Evolutionary conservation across 2,797 vertebrate species (phyloP).

Genomic region (Bovichtus variegatus): DNA sequence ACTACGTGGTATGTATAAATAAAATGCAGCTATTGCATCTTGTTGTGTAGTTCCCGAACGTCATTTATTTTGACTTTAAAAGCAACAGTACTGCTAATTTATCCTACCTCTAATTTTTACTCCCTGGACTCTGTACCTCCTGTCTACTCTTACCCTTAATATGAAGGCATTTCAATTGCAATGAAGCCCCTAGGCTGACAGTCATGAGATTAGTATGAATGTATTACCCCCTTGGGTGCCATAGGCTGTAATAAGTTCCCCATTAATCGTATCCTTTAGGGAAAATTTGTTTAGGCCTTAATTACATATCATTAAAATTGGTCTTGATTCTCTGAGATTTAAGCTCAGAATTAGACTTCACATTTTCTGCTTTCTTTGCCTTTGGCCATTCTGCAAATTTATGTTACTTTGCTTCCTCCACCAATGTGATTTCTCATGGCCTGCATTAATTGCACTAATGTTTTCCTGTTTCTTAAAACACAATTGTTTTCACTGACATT

Average conservation of each 20-base stretch:
- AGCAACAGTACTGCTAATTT: conserved; percentile 74
- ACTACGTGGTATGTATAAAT: conserved; percentile 34
- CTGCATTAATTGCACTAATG: conserved; percentile 48
- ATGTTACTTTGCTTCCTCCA: conserved; percentile 64
- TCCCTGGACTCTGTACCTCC: conserved; percentile 79
- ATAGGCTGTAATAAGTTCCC: conserved; percentile 87
- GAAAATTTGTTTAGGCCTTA: conserved; percentile 88
- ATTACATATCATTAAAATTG: conserved; percentile 88
- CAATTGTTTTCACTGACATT: conserved; percentile 32
- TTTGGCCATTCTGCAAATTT: conserved; percentile 72
- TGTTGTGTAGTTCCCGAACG: conserved; percentile 54
- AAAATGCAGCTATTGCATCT: conserved; percentile 37
- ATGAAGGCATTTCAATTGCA: conserved; percentile 85
- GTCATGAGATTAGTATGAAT: conserved; percentile 88
- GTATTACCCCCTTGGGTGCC: conserved; percentile 88
- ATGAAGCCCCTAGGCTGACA: conserved; percentile 85
- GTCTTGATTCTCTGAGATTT: conserved; percentile 84
- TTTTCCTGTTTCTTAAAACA: conserved; percentile 41
- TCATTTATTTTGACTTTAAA: conserved; percentile 76
- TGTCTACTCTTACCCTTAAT: conserved; percentile 83
- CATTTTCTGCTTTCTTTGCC: conserved; percentile 66
- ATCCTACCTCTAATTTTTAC: conserved; percentile 80
- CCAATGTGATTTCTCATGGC: conserved; percentile 55
- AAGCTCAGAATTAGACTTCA: conserved; percentile 78
- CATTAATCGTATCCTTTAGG: conserved; percentile 88